phyloP scores from a whole-genome alignment of 1,140 invertebrate species.

The Hermatobates lingyangjiaoensis region DNA sequence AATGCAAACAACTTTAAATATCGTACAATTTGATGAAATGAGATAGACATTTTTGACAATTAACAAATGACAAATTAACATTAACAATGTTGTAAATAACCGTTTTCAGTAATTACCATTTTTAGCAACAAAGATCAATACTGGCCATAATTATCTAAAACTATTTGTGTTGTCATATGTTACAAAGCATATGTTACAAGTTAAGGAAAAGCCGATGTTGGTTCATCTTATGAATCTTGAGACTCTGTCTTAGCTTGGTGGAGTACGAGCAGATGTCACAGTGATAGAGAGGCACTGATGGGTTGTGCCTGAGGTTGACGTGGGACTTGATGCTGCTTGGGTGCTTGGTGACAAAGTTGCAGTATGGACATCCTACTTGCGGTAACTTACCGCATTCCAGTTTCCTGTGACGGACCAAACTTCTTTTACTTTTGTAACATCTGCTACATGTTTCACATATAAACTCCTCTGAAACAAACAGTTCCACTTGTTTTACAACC shows the following conservation, averaged over 20 bases:
- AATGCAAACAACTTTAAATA: no score
- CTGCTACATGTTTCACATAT: conserved; percentile 20
- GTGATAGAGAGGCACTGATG: neutral
- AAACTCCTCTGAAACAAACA: neutral
- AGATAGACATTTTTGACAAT: no score
- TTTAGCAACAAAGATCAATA: no score
- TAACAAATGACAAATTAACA: no score
- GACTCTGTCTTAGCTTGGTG: neutral
- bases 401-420: conserved; percentile 23
- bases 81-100: no score
- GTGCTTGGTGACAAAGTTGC: neutral
- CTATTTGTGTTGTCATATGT: no score
- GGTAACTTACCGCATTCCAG: conserved; percentile 7
- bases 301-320: neutral
- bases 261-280: neutral
- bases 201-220: no score
- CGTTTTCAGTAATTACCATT: no score
- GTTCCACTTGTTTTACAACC: no score
- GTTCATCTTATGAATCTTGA: neutral
- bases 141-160: no score
- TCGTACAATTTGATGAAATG: no score
- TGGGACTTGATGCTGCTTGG: neutral
- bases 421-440: conserved; percentile 25
- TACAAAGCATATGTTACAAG: no score
- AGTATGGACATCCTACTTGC: conserved; percentile 4